Base-by-base conservation (phyloP, 2,113 vertebrate genomes). In the Galbula dea region DNA sequence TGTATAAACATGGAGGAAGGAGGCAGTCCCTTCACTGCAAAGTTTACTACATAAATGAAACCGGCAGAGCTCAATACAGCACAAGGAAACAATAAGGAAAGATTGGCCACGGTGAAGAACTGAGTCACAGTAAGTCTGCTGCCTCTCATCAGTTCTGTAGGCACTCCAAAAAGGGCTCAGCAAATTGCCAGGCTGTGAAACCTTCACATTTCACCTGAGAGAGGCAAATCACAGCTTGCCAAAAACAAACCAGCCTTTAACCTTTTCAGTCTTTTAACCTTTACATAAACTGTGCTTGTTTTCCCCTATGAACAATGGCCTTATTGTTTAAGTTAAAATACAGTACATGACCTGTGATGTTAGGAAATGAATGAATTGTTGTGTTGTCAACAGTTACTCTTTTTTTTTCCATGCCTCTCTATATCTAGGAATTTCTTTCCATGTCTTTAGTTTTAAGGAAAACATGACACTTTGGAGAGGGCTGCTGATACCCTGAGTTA, bases 321-420 rank as follows among this genome's bases (percentile, higher is more conserved):
- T 96, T 90, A 98, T 97, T 98, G 97, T 98, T 97, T 90, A 80
- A 59, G 34, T 93, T 86, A 72, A 97, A 97, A 95, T 90, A 93
- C 75, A 97, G 95, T 97, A 87, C 78, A 79, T 92, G 97, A 96
- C 96, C 94, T 95, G 95, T 69, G 92, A 96, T 96, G 95, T 93
- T 96, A 97, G 97, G 98, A 98, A 98, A 96, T 96, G 83, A 98
- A 74, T 92, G 96, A 97, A 98, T 97, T 97, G 97, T 98, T 97
- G 95, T 94, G 92, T 88, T 97, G 96, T 98, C 97, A 98, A 97
- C 95, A 96, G 88, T 71, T 61, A 88, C 90, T 97, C 95, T 84
- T 80, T 96, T 89, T 89, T 78, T 96, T 89, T 89, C 96, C 95
- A 95, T 0, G 1, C 82, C 89, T 94, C 94, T 90, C 86, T 96